Conservation (phyloP, 2,797 vertebrate genomes). For the Passerculus sandwichensis region DNA sequence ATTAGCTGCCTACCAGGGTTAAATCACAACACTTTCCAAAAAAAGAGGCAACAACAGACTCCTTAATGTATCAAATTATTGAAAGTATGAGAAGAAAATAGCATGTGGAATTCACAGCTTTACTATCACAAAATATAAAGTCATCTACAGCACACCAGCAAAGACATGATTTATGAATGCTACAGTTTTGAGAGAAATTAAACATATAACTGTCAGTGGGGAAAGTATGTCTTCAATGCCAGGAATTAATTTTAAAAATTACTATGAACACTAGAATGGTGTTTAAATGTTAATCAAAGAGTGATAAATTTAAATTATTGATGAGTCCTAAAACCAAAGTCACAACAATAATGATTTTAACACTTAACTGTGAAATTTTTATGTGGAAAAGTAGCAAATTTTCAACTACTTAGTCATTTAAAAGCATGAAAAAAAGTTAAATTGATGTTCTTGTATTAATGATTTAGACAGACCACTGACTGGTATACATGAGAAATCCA, state of each 20-base stretch:
- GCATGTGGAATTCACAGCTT: not conserved
- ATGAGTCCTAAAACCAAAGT: not conserved
- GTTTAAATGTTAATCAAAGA: constrained; percentile 7
- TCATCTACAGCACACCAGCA: not conserved
- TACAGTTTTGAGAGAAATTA: not conserved
- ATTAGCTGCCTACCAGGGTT: not conserved
- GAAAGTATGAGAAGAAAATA: not conserved
- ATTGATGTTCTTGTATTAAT: not conserved
- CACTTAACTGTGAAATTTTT: not conserved
- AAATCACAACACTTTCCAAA: not conserved
- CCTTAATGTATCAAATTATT: not conserved
- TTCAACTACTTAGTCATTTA: not conserved
- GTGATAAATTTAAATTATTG: not conserved
- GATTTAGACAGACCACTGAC: not conserved
- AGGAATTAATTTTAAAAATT: constrained; percentile 25
- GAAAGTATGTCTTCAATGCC: not conserved
- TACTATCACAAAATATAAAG: not conserved
- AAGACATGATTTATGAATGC: not conserved
- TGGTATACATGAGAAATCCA: not conserved
- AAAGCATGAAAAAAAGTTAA: not conserved
- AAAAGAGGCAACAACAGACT: not conserved
- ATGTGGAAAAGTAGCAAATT: not conserved
- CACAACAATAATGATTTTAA: constrained; percentile 1
- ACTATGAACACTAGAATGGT: not conserved
- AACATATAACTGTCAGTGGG: not conserved